Conservation (phyloP, 92 coral and sea anemone species). For the Siderastrea siderea region DNA sequence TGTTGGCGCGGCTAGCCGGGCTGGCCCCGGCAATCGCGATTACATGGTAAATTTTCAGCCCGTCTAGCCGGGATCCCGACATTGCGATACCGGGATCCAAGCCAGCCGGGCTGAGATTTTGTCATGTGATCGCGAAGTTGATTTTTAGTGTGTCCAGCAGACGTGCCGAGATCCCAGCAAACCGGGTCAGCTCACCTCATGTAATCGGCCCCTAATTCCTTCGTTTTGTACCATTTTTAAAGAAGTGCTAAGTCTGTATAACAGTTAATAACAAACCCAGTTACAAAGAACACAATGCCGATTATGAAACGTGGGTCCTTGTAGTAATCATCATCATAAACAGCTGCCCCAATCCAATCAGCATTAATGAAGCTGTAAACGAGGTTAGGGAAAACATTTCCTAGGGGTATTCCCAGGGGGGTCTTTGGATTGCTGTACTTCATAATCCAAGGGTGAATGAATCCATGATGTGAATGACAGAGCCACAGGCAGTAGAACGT, state of each 20-base stretch:
- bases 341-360: slow-evolving; percentile 70
- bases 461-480: slow-evolving; percentile 78
- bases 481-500: slow-evolving; percentile 62
- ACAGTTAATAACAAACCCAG: slow-evolving; percentile 67
- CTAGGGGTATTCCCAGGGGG: slow-evolving; percentile 68
- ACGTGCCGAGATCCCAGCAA: no score
- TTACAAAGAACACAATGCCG: slow-evolving; percentile 58
- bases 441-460: slow-evolving; percentile 80
- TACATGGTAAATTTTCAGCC: no score
- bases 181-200: no score
- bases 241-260: slow-evolving; percentile 54
- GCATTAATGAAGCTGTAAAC: slow-evolving; percentile 71
- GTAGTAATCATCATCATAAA: slow-evolving; percentile 48
- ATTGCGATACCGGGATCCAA: no score
- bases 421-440: slow-evolving; percentile 66
- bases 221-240: no score
- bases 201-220: no score
- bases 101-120: no score
- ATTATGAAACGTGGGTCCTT: slow-evolving; percentile 70
- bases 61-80: no score
- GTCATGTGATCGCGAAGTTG: no score
- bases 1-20: no score
- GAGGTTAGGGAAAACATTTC: slow-evolving; percentile 57
- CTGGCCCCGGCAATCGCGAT: no score
- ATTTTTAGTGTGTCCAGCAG: no score